phyloP scores from a whole-genome alignment of 2,888 invertebrate species.

The Deladenus siricidicola region DNA sequence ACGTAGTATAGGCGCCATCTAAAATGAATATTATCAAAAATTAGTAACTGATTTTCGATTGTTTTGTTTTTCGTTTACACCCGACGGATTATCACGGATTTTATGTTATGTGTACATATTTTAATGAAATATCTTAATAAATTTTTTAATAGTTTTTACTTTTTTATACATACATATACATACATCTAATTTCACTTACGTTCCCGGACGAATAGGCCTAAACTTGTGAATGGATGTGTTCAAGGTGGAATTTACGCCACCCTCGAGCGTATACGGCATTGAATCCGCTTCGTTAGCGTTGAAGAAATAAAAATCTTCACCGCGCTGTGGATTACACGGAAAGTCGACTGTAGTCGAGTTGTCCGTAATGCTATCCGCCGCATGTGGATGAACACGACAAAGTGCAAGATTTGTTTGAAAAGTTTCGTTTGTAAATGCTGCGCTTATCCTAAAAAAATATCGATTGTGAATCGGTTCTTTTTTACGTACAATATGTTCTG shows the following conservation, averaged over 20 bases:
- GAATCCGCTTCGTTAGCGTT: conserved; percentile 17
- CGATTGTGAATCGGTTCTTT: too few relatives aligned
- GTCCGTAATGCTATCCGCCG: too few relatives aligned
- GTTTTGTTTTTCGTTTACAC: too few relatives aligned
- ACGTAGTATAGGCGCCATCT: conserved; percentile 44
- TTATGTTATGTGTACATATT: background rate
- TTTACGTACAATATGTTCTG: too few relatives aligned
- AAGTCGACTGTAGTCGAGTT: conserved; percentile 17
- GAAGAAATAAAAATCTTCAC: conserved; percentile 46
- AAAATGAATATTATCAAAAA: too few relatives aligned
- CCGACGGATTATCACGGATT: too few relatives aligned
- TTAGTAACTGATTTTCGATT: too few relatives aligned
- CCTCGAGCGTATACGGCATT: conserved; percentile 9
- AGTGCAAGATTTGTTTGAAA: conserved; percentile 37
- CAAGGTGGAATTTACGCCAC: background rate
- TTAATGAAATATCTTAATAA: too few relatives aligned
- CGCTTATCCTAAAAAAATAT: conserved; percentile 17
- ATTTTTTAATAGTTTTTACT: too few relatives aligned
- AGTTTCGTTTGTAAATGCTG: conserved; percentile 22
- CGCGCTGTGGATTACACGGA: conserved; percentile 37
- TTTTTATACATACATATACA: too few relatives aligned
- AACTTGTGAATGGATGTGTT: conserved; percentile 14
- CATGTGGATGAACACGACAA: too few relatives aligned
- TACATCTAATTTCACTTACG: too few relatives aligned
- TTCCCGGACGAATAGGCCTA: conserved; percentile 46